phyloP scores from a whole-genome alignment of 2,113 vertebrate species.

The Brachionichthys hirsutus region DNA sequence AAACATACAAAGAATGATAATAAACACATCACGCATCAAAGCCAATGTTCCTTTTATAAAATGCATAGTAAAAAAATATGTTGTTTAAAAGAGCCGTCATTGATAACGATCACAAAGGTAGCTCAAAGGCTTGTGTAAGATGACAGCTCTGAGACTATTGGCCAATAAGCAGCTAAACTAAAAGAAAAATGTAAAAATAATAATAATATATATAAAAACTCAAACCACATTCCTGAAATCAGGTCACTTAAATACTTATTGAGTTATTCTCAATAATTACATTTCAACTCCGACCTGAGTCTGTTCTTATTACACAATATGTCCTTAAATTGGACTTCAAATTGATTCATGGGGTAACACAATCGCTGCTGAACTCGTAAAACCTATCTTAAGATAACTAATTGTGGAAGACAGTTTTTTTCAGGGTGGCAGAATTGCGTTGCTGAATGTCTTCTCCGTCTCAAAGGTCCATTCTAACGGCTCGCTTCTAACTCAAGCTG shows the following conservation, averaged over 20 bases:
- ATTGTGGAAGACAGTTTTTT: background rate
- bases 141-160: constrained; percentile 32
- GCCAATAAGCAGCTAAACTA: constrained; percentile 14
- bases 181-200: background rate
- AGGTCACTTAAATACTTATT: constrained; percentile 4
- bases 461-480: constrained; percentile 4
- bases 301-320: background rate
- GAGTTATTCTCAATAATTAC: background rate
- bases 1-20: constrained; percentile 55
- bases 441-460: constrained; percentile 17
- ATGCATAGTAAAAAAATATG: constrained; percentile 37
- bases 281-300: constrained; percentile 7
- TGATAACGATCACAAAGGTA: constrained; percentile 45
- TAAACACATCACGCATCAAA: constrained; percentile 60
- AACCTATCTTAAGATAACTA: background rate
- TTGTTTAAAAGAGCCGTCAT: constrained; percentile 24
- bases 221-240: constrained; percentile 8
- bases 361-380: background rate
- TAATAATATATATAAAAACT: constrained; percentile 19
- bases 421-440: constrained; percentile 8
- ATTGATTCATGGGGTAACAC: background rate
- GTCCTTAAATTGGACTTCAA: background rate
- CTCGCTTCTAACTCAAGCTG: constrained; percentile 9
- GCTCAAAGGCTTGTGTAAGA: constrained; percentile 34
- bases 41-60: constrained; percentile 27